Percentiles rank a stretch among this genome's conserved stretches.
Conservation (phyloP, 2,113 vertebrate species). For the Psammodynastes pulverulentus region DNA sequence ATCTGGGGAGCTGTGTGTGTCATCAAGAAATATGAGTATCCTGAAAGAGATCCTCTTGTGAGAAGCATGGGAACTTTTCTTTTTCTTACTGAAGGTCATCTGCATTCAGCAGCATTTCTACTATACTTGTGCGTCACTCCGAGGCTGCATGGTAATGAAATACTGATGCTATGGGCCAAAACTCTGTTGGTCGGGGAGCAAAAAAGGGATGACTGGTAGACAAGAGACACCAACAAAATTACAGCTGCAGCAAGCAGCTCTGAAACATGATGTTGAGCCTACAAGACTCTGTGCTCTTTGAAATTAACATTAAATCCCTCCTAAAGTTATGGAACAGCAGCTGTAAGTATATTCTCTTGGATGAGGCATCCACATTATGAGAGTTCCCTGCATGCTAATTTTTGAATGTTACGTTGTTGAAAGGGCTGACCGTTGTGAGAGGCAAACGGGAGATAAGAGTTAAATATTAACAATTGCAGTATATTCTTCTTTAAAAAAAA, state of each 20-base stretch:
- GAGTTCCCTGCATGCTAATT: constrained; percentile 31
- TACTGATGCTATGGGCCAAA: constrained; percentile 60
- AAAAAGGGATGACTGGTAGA: constrained; percentile 50
- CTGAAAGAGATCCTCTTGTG: constrained; percentile 54
- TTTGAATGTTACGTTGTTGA: background rate
- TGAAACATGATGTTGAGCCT: constrained; percentile 86
- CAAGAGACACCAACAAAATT: constrained; percentile 31
- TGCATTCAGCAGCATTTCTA: constrained; percentile 68
- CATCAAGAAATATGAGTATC: constrained; percentile 55
- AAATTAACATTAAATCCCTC: constrained; percentile 97
- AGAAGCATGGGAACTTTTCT: constrained; percentile 52
- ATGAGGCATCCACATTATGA: constrained; percentile 8
- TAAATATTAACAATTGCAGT: background rate
- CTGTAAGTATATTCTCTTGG: constrained; percentile 78
- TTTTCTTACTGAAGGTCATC: constrained; percentile 52
- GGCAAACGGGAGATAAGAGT: background rate
- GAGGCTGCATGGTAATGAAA: constrained; percentile 70
- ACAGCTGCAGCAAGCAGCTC: constrained; percentile 48
- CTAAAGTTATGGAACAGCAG: constrained; percentile 94
- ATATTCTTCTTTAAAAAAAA: background rate
- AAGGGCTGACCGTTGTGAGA: background rate
- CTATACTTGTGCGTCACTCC: constrained; percentile 67
- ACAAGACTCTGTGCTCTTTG: constrained; percentile 95
- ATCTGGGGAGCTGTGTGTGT: background rate
- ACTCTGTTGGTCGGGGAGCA: constrained; percentile 57